A percentile compares a stretch with the other conserved stretches of the same genome.
These are phyloP conservation scores for Hippocampus comes DNA, from an alignment of 2,113 vertebrate genomes.

Conservation along the genomic window DNA sequence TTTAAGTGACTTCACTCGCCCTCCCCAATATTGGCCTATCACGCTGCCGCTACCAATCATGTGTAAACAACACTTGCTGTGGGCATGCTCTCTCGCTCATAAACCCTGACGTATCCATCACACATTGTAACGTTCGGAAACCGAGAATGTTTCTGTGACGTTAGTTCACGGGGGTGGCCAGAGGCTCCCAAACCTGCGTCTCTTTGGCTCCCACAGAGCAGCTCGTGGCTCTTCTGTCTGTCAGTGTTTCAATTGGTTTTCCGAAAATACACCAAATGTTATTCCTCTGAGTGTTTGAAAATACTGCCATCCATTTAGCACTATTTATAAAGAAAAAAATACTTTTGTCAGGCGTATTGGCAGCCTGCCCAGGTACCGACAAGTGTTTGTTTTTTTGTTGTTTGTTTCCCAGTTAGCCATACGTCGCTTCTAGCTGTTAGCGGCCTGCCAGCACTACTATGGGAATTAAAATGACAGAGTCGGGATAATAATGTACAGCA, in stretches of 20 bases:
- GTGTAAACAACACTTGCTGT: conserved; percentile 46
- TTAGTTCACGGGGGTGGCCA: conserved; percentile 6
- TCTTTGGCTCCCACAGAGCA: background rate
- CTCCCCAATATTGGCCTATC: conserved; percentile 51
- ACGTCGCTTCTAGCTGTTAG: background rate
- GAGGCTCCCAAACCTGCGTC: background rate
- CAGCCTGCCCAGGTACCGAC: background rate
- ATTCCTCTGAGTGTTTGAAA: background rate
- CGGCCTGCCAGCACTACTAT: background rate
- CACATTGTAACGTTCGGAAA: conserved; percentile 43
- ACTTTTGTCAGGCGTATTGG: background rate
- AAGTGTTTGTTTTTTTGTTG: background rate
- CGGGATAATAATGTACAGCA: conserved; percentile 5
- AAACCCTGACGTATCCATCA: conserved; percentile 18
- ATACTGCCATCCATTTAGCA: background rate
- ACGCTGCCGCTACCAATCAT: conserved; percentile 40
- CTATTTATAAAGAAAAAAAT: background rate
- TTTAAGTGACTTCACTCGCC: conserved; percentile 31
- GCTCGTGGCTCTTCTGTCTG: background rate
- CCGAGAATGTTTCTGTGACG: conserved; percentile 10
- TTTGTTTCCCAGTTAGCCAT: background rate
- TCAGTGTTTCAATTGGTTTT: background rate
- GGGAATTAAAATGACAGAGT: background rate
- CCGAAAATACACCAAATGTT: background rate
- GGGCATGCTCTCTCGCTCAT: conserved; percentile 37